These are phyloP conservation scores for Eubasilissa regina DNA, from an alignment of 1,140 invertebrate species.

Conservation along the genomic window DNA sequence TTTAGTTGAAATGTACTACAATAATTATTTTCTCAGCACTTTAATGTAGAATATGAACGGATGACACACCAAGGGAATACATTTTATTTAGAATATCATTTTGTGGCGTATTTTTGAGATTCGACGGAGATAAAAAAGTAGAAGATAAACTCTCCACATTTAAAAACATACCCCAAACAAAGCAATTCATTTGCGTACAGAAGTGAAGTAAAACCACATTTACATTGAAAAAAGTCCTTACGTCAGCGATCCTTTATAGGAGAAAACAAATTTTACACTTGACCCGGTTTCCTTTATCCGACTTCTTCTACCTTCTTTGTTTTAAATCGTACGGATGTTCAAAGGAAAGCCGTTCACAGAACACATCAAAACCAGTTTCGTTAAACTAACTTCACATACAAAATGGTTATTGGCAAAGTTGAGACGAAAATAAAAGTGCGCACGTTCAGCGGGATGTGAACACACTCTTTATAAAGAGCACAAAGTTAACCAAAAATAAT, in stretches of 20 bases:
- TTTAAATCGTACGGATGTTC: conserved; percentile 27
- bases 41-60: too few species aligned
- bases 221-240: background rate
- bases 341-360: conserved; percentile 21
- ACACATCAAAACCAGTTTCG: conserved; percentile 34
- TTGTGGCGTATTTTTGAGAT: too few species aligned
- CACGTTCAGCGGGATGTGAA: conserved; percentile 5
- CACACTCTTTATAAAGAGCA: conserved; percentile 3
- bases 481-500: conserved; percentile 9
- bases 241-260: background rate
- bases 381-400: conserved; percentile 31
- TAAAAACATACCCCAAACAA: background rate
- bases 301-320: conserved; percentile 11
- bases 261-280: conserved; percentile 33
- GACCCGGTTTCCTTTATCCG: conserved; percentile 25
- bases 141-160: background rate
- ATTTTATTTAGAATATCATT: too few species aligned
- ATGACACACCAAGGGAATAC: too few species aligned
- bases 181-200: background rate
- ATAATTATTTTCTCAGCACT: too few species aligned
- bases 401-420: conserved; percentile 20
- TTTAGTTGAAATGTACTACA: too few species aligned
- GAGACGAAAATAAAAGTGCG: conserved; percentile 1
- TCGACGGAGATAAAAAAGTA: too few species aligned
- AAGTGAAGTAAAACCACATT: background rate